Percentiles rank a stretch among this genome's conserved stretches.
These are phyloP conservation scores for Apotomis betuletana DNA, from an alignment of 2,888 invertebrate genomes.

Conservation along the genomic window DNA sequence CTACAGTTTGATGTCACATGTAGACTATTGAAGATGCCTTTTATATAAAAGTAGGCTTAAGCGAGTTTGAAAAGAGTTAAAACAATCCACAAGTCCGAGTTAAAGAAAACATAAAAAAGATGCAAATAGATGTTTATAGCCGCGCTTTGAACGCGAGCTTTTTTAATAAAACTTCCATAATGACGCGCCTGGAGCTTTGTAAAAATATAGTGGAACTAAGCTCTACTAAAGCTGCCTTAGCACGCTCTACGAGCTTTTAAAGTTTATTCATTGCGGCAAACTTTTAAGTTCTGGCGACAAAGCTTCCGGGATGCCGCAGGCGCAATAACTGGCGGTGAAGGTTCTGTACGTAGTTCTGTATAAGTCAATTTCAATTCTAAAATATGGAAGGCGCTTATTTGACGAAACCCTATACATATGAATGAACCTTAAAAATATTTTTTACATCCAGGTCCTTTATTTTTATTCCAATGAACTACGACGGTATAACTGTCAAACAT, in stretches of 20 bases:
- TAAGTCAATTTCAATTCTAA: too few relatives aligned
- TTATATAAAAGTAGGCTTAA: too few relatives aligned
- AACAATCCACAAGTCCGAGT: background rate
- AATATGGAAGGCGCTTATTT: too few relatives aligned
- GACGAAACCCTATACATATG: too few relatives aligned
- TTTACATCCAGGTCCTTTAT: too few relatives aligned
- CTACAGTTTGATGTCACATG: too few relatives aligned
- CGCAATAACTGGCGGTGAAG: background rate
- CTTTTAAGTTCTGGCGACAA: slow-evolving; percentile 31
- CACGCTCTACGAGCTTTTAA: slow-evolving; percentile 40
- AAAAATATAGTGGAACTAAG: slow-evolving; percentile 37
- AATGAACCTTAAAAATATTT: too few relatives aligned
- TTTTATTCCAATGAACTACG: too few relatives aligned
- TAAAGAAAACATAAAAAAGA: slow-evolving; percentile 4
- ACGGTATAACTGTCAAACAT: too few relatives aligned
- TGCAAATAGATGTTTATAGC: slow-evolving; percentile 23
- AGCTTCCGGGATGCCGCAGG: slow-evolving; percentile 10
- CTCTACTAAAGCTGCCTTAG: slow-evolving; percentile 38
- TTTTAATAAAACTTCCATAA: slow-evolving; percentile 39
- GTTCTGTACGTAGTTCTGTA: background rate
- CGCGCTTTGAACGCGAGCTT: slow-evolving; percentile 6
- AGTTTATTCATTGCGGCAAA: slow-evolving; percentile 41
- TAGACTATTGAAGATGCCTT: too few relatives aligned
- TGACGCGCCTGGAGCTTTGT: slow-evolving; percentile 32
- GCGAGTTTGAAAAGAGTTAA: too few relatives aligned